These are phyloP conservation scores for Amphiprion percula DNA, from an alignment of 2,113 vertebrate genomes.

Conservation along the genomic window DNA sequence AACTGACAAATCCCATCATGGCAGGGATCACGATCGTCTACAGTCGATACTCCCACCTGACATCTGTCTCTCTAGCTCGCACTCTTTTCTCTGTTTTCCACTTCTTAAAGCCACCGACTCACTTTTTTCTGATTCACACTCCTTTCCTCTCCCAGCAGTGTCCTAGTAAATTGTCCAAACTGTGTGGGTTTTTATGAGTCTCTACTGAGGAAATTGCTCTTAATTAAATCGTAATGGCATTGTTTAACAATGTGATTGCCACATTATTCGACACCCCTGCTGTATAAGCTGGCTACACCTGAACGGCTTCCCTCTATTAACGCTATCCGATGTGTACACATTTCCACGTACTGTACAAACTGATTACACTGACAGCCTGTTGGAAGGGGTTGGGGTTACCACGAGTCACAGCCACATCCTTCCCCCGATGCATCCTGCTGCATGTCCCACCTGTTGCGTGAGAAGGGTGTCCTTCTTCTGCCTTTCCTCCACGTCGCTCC, in stretches of 20 bases:
- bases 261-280: conserved; percentile 41
- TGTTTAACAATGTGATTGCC: conserved; percentile 59
- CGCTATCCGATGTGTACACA: not conserved
- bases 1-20: conserved; percentile 76
- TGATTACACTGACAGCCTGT: conserved; percentile 4
- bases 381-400: conserved; percentile 10
- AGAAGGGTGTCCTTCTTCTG: conserved; percentile 73
- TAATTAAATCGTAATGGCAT: conserved; percentile 60
- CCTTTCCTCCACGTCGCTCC: conserved; percentile 10
- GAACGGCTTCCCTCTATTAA: conserved; percentile 17
- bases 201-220: conserved; percentile 58
- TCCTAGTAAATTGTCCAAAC: conserved; percentile 60
- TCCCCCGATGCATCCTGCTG: conserved; percentile 55
- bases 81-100: conserved; percentile 13
- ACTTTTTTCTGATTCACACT: conserved; percentile 15
- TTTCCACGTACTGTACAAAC: not conserved
- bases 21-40: conserved; percentile 53
- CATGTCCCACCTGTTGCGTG: conserved; percentile 73
- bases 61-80: conserved; percentile 31
- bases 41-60: conserved; percentile 58
- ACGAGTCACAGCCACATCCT: conserved; percentile 53
- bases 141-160: conserved; percentile 46
- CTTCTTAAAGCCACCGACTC: conserved; percentile 26
- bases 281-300: conserved; percentile 30
- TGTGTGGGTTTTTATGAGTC: conserved; percentile 53